phyloP scores from a whole-genome alignment of 2,888 invertebrate genomes.

The Euzophera pinguis region DNA sequence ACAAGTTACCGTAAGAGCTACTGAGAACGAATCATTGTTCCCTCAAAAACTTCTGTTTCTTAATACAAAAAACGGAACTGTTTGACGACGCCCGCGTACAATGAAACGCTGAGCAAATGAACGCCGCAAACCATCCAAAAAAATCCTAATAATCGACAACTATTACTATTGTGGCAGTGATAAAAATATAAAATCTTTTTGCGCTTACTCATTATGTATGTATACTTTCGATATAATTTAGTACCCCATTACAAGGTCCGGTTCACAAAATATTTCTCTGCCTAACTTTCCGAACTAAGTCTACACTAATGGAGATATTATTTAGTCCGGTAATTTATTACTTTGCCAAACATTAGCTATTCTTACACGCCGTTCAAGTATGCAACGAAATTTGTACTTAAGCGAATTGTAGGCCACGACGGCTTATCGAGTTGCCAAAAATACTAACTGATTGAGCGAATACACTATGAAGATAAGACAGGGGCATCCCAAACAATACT shows the following conservation, averaged over 20 bases:
- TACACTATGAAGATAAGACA: constrained; percentile 26
- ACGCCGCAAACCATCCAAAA: constrained; percentile 27
- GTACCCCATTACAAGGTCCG: constrained; percentile 35
- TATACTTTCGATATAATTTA: constrained; percentile 49
- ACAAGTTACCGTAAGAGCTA: constrained; percentile 26
- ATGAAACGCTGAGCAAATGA: constrained; percentile 36
- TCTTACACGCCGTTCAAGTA: constrained; percentile 21
- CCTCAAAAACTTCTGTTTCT: constrained; percentile 26
- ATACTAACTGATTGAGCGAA: constrained; percentile 42
- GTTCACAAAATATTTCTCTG: constrained; percentile 67
- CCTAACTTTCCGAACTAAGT: constrained; percentile 42
- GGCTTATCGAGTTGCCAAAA: constrained; percentile 17
- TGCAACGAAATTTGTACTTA: constrained; percentile 58
- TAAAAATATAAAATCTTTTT: constrained; percentile 66
- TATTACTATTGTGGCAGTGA: constrained; percentile 70
- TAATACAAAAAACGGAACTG: constrained; percentile 11
- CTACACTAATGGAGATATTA: constrained; percentile 39
- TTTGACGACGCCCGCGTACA: background rate
- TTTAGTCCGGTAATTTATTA: constrained; percentile 29
- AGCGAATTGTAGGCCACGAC: constrained; percentile 53
- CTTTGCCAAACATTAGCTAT: constrained; percentile 24
- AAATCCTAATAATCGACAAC: constrained; percentile 16
- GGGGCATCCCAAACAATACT: constrained; percentile 25
- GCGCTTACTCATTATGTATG: constrained; percentile 43
- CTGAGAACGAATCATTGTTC: constrained; percentile 31